phyloP scores from a whole-genome alignment of 2,113 vertebrate genomes.

The Mastomys natalensis region DNA sequence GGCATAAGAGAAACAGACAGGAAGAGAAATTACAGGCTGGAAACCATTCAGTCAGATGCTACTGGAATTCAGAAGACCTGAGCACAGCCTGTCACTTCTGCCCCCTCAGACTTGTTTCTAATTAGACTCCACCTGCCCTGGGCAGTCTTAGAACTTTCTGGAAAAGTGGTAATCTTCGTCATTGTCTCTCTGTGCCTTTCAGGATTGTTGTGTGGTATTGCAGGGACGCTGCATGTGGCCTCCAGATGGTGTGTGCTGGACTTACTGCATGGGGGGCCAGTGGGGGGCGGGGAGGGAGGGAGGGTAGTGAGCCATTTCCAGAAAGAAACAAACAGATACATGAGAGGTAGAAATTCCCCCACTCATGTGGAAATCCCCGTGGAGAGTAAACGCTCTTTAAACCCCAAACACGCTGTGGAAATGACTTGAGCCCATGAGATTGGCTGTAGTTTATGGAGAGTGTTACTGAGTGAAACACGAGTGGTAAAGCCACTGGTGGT shows the following conservation, averaged over 20 bases:
- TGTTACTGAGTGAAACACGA: background rate
- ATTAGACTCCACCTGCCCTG: background rate
- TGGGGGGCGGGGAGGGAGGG: no score
- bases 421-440: background rate
- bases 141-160: background rate
- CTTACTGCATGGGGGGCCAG: background rate
- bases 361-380: slow-evolving; percentile 6
- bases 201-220: background rate
- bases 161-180: background rate
- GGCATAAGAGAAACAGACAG: background rate
- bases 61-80: rapidly evolving
- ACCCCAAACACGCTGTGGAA: background rate
- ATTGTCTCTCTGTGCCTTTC: background rate
- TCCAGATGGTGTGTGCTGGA: background rate
- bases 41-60: background rate
- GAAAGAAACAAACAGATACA: background rate
- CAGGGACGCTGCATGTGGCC: background rate
- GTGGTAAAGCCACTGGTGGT: background rate
- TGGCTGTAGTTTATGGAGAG: background rate
- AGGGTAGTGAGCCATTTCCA: background rate
- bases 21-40: background rate
- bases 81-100: background rate
- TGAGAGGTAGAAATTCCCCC: background rate
- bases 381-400: background rate
- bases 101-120: background rate